Base-by-base conservation (phyloP, 2,113 vertebrate genomes). In the Trochalopteron elliotii region DNA sequence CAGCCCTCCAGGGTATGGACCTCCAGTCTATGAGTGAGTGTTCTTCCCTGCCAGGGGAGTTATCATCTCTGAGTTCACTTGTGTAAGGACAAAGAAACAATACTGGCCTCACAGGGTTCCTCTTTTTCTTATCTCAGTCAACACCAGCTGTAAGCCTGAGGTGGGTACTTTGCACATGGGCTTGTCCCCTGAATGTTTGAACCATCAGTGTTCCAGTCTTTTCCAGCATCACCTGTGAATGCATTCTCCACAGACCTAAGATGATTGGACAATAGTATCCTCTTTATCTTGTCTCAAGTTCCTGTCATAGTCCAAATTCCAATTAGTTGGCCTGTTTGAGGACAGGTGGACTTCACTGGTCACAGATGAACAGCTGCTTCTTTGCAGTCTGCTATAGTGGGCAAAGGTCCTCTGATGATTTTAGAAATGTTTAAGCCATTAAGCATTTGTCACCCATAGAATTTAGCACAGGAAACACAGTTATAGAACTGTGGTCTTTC, bases 61-160 rank as follows among this genome's bases (percentile, higher is more conserved):
- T 35, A 71, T 25, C 20, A 35, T 21, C 4, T 6, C 31, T 61
- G 25, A 35, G 47, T 31, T 71, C 31, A 16, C 55, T 30, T 12
- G 12, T 20, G 4, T 35, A 60, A 60, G 53, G 53, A 52, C 22
- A 44, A 50, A 50, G 25, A 35, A 13, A 16, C 30, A 25, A 7
- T 5, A 27, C 35, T 2, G 0, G 3, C 31, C 24, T 7, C 13
- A 35, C 21, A 50, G 13, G 16, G 2, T 33, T 52, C n/a, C 14
- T 11, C 17, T 37, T 42, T 52, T 44, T 17, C 56, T 35, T 12
- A 44, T 35, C 33, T 52, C 53, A 23, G 37, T 12, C 31, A 50
- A 18, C 25, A 50, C 31, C 37, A 59, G 31, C 31, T 44, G 17
- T 15, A 44, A 44, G 10, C 13, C 52, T 35, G 21, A 42, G 21